These are phyloP conservation scores for Meteorus colon DNA, from an alignment of 2,888 invertebrate species.

Conservation along the genomic window DNA sequence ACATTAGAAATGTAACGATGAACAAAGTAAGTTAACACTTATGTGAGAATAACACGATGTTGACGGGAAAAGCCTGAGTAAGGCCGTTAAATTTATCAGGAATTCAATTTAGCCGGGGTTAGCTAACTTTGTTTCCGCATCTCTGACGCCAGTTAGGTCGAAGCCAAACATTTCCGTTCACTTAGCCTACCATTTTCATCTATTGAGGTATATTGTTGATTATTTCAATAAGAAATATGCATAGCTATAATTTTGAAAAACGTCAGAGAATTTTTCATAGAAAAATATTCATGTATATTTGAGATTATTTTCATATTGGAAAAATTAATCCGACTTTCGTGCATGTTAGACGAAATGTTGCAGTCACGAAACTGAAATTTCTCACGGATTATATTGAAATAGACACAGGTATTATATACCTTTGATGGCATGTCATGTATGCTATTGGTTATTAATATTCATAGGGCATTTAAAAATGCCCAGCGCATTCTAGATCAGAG, in stretches of 20 bases:
- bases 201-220: too few species aligned
- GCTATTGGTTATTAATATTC: conserved; percentile 58
- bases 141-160: conserved; percentile 31
- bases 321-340: conserved; percentile 16
- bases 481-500: conserved; percentile 31
- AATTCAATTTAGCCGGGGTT: conserved; percentile 55
- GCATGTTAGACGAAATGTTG: conserved; percentile 25
- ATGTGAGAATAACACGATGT: neutral
- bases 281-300: too few species aligned
- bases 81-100: conserved; percentile 44
- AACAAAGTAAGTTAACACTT: conserved; percentile 8
- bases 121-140: conserved; percentile 65
- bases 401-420: conserved; percentile 20
- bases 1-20: too few species aligned
- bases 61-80: conserved; percentile 15
- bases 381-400: conserved; percentile 24
- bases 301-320: too few species aligned
- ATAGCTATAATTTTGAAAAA: neutral
- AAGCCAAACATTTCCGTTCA: conserved; percentile 61
- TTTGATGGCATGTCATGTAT: conserved; percentile 18
- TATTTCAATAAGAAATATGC: neutral
- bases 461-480: conserved; percentile 56
- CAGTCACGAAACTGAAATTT: conserved; percentile 32
- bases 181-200: conserved; percentile 58
- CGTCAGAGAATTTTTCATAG: too few species aligned